Conservation (phyloP, 1,140 invertebrate species). For the Psilanteris sp. region DNA sequence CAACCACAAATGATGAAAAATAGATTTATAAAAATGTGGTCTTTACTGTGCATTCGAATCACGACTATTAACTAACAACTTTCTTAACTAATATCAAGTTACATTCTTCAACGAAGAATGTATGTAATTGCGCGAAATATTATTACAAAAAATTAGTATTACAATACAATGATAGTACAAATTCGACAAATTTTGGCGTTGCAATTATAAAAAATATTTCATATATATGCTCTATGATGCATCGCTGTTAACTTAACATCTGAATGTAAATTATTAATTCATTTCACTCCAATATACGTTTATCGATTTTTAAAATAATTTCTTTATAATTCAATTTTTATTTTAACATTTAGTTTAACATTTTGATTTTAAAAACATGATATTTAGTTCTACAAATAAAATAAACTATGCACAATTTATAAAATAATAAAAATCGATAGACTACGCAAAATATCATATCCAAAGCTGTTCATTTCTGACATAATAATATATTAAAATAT, state of each 20-base stretch:
- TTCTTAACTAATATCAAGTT: slow-evolving; percentile 12
- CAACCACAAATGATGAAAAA: neutral
- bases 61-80: neutral
- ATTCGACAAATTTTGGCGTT: slow-evolving; percentile 2
- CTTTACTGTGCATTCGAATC: neutral
- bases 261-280: too few relatives aligned
- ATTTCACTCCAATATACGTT: too few relatives aligned
- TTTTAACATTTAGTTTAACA: slow-evolving; percentile 3
- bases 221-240: neutral
- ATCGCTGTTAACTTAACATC: too few relatives aligned
- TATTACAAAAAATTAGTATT: too few relatives aligned
- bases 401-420: neutral
- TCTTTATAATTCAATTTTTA: slow-evolving; percentile 1
- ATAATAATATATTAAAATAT: slow-evolving; percentile 3
- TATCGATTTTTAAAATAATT: too few relatives aligned
- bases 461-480: neutral
- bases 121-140: neutral
- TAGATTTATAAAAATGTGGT: neutral
- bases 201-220: slow-evolving; percentile 11
- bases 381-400: neutral
- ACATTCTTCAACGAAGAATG: slow-evolving; percentile 1
- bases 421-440: neutral
- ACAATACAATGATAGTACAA: slow-evolving; percentile 9
- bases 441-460: neutral
- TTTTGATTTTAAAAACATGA: neutral